These are phyloP conservation scores for Chloropsis cyanopogon DNA, from an alignment of 2,113 vertebrate genomes.

Conservation along the genomic window DNA sequence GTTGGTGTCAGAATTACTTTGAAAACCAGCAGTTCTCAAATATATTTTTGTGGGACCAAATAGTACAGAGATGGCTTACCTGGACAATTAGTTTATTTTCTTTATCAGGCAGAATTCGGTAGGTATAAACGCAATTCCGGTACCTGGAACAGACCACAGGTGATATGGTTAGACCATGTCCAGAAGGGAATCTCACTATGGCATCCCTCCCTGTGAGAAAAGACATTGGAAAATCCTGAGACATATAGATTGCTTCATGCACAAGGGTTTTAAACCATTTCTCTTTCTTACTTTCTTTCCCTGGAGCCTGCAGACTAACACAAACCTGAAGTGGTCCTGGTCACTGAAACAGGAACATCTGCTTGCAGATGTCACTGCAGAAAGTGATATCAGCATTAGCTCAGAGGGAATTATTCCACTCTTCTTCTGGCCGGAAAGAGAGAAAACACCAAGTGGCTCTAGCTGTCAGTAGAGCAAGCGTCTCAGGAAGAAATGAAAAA, in stretches of 20 bases:
- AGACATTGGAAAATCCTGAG: not conserved
- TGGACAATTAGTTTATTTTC: constrained; percentile 92
- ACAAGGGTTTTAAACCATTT: not conserved
- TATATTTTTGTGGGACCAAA: not conserved
- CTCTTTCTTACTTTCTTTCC: not conserved
- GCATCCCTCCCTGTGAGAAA: not conserved
- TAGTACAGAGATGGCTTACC: constrained; percentile 71
- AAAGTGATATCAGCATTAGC: not conserved
- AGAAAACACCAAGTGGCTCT: constrained; percentile 11
- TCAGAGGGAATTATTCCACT: not conserved
- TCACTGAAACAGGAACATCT: not conserved
- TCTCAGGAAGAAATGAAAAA: constrained; percentile 2
- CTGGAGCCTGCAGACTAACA: not conserved
- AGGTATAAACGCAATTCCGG: constrained; percentile 93
- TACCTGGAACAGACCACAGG: constrained; percentile 78
- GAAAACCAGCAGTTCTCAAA: not conserved
- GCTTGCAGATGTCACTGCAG: constrained; percentile 22
- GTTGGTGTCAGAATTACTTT: not conserved
- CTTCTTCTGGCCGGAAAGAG: not conserved
- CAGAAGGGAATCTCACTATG: not conserved
- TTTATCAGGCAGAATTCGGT: constrained; percentile 92
- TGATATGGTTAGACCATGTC: not conserved
- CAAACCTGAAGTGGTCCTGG: not conserved
- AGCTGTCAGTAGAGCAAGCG: not conserved
- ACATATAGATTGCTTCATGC: not conserved